Evolutionary conservation across 2,113 vertebrate genomes (phyloP), one percentile per base, ranked within the genome.

Genomic region (Carettochelys insculpta): DNA sequence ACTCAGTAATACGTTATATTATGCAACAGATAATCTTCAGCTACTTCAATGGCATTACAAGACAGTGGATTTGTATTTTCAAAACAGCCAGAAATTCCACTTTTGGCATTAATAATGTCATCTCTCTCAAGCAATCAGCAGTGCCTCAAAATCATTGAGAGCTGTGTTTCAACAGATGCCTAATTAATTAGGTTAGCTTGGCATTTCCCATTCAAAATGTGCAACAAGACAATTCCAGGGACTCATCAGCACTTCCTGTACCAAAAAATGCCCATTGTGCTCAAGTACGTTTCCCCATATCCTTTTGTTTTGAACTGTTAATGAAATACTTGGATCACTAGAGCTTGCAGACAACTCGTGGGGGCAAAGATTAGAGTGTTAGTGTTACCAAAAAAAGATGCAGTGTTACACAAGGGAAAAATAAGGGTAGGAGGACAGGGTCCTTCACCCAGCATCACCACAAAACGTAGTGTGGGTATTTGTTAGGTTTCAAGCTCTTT

Each of bases 11-110:
- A 75, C 82, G 16, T 41, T 83, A 19, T 11, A 75, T 97, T 97
- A 96, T 58, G 75, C 94, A 97, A 97, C 5, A 24, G 95, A 95
- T 97, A 96, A 97, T 97, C 96, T 95, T 61, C 80, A 87, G 92
- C 80, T 90, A 82, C 84, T 89, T 95, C 93, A 47, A 27, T 38
- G 82, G 93, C 92, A 94, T 71, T 93, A 92, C 54, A 92, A 75
- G 61, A 91, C 65, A 13, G 51, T 75, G 85, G 17, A 85, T 90
- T 85, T 83, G 12, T 25, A 83, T 58, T 82, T 76, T 85, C 50
- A 58, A 50, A 61, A 78, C 14, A 93, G 93, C 91, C 92, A 87
- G 71, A 87, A 92, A 93, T 83, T 4, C 77, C 84, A 78, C 29
- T 68, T 65, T 82, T 84, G 89, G 82, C 86, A 82, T 77, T 82